These are phyloP conservation scores for Agrotis clavis DNA, from an alignment of 2,888 invertebrate species.

Conservation along the genomic window DNA sequence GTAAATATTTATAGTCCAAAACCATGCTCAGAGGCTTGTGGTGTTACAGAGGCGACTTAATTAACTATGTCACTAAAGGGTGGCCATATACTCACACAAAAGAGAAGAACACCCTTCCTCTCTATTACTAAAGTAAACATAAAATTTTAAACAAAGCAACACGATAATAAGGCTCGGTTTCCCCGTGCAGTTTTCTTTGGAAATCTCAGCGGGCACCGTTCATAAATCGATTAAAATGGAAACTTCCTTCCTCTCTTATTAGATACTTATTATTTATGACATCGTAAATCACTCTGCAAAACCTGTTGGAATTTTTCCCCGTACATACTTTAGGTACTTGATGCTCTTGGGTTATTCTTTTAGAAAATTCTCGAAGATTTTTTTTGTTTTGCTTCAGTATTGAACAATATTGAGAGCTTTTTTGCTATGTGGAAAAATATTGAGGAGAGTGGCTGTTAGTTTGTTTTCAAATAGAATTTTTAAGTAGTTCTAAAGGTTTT, in stretches of 20 bases:
- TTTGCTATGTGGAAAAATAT: neutral
- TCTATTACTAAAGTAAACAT: neutral
- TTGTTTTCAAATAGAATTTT: neutral
- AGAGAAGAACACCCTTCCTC: too few relatives aligned
- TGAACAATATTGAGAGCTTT: constrained; percentile 7
- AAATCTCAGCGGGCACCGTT: constrained; percentile 51
- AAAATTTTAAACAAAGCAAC: constrained; percentile 18
- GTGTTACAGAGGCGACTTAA: too few relatives aligned
- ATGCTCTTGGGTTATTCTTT: constrained; percentile 29
- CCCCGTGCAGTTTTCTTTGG: constrained; percentile 39
- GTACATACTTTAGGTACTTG: constrained; percentile 40
- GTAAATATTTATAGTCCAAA: too few relatives aligned
- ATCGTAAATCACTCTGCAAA: constrained; percentile 66
- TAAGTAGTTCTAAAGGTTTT: neutral
- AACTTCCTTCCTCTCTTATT: constrained; percentile 66
- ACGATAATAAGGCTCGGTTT: constrained; percentile 19
- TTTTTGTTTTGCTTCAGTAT: neutral
- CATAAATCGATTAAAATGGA: constrained; percentile 68
- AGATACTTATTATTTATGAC: constrained; percentile 73
- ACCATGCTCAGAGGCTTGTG: too few relatives aligned
- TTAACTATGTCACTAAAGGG: too few relatives aligned
- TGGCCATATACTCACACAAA: too few relatives aligned
- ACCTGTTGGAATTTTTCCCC: constrained; percentile 49
- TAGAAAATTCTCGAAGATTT: constrained; percentile 15
- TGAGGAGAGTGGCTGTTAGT: neutral